phyloP scores from a whole-genome alignment of 1,140 invertebrate species.

The Magallana ariakensis region DNA sequence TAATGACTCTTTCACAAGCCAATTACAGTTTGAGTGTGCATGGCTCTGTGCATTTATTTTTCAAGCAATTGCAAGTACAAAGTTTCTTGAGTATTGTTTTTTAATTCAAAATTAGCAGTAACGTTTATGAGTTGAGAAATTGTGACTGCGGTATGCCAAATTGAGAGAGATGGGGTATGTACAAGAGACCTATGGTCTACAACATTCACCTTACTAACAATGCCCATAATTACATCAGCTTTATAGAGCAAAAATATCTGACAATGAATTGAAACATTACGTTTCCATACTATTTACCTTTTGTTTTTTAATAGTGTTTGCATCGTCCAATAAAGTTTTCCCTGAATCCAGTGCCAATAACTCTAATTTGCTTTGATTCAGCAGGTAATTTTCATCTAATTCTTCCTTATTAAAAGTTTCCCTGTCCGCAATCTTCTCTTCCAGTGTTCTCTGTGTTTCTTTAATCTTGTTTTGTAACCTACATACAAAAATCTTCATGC shows the following conservation, averaged over 20 bases:
- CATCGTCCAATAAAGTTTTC: conserved; percentile 53
- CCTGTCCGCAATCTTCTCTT: conserved; percentile 70
- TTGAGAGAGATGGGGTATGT: background rate
- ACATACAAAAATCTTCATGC: background rate
- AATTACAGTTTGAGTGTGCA: too few relatives aligned
- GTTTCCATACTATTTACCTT: conserved; percentile 54
- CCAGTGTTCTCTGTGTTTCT: conserved; percentile 59
- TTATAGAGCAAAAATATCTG: too few relatives aligned
- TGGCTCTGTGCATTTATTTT: too few relatives aligned
- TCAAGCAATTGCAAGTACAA: too few relatives aligned
- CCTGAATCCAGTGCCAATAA: conserved; percentile 54
- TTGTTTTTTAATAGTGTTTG: conserved; percentile 65
- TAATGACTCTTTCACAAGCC: too few relatives aligned
- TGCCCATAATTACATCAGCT: too few relatives aligned
- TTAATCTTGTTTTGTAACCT: conserved; percentile 59
- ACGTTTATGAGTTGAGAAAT: too few relatives aligned
- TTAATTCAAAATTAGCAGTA: too few relatives aligned
- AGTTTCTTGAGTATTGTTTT: too few relatives aligned
- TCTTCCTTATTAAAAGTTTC: conserved; percentile 65
- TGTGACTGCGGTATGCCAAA: too few relatives aligned
- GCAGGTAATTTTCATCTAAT: conserved; percentile 59
- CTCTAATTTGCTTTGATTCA: conserved; percentile 60
- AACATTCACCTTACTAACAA: background rate
- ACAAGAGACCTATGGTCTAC: background rate
- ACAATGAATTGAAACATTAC: too few relatives aligned